Percentiles rank a stretch among this genome's conserved stretches.
phyloP scores from a whole-genome alignment of 2,113 vertebrate genomes.

The Brienomyrus brachyistius region DNA sequence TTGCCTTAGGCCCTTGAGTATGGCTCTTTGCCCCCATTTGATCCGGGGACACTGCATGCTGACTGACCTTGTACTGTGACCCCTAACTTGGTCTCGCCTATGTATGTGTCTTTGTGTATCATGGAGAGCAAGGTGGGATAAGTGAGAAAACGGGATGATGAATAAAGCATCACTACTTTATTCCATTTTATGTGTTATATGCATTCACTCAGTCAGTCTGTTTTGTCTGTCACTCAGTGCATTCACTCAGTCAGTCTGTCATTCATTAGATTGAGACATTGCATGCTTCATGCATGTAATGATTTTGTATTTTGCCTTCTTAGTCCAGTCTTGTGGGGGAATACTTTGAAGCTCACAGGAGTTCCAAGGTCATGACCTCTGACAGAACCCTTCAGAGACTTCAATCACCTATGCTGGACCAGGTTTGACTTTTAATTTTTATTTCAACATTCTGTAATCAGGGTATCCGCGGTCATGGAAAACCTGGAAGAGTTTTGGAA shows the following conservation, averaged over 20 bases:
- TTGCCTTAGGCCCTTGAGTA: neutral
- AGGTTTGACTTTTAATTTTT: constrained; percentile 59
- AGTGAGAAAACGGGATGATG: neutral
- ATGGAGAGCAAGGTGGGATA: neutral
- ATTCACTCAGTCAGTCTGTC: neutral
- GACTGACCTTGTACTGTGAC: neutral
- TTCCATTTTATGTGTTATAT: neutral
- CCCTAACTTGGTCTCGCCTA: neutral
- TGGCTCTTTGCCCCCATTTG: neutral
- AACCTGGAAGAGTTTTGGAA: no score
- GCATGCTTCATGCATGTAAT: neutral
- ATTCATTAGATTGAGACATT: neutral
- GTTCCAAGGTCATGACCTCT: constrained; percentile 87
- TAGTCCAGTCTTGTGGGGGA: constrained; percentile 79
- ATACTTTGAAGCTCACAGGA: constrained; percentile 95
- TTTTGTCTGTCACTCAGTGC: no score
- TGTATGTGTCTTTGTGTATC: neutral
- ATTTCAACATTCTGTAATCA: no score
- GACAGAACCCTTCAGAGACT: constrained; percentile 87
- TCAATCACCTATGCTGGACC: constrained; percentile 72
- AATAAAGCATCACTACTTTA: neutral
- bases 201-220: neutral
- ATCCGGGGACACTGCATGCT: neutral
- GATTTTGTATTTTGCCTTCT: constrained; percentile 21
- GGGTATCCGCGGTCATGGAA: no score